Conservation (phyloP, 2,113 vertebrate genomes). For the Sakesphorus luctuosus region DNA sequence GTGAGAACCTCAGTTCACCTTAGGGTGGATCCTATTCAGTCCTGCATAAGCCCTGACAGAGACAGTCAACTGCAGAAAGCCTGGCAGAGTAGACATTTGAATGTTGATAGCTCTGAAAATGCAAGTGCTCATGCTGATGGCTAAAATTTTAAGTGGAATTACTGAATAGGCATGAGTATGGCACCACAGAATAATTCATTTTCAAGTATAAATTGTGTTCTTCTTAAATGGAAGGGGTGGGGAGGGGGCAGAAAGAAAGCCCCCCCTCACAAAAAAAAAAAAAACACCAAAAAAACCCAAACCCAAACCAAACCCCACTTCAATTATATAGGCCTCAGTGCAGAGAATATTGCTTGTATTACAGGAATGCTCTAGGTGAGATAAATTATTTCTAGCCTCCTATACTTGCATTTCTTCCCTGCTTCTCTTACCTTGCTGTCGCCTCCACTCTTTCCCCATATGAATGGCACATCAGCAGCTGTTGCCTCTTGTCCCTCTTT, state of each 20-base stretch:
- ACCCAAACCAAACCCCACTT: not conserved
- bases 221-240: not conserved
- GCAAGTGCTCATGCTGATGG: not conserved
- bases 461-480: not conserved
- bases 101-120: conserved; percentile 9
- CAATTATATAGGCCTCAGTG: not conserved
- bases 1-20: conserved; percentile 41
- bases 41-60: not conserved
- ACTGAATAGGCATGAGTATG: not conserved
- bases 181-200: not conserved
- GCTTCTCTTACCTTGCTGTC: not conserved
- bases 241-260: not conserved
- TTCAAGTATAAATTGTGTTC: not conserved
- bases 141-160: not conserved
- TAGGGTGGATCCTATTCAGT: not conserved
- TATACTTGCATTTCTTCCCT: not conserved
- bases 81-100: not conserved
- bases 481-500: not conserved
- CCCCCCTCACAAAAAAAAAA: too few relatives aligned
- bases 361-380: not conserved
- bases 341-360: not conserved
- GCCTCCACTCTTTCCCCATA: not conserved
- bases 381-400: not conserved
- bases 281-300: too few relatives aligned
- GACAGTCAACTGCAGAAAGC: not conserved